Evolutionary conservation across 1,140 invertebrate species (phyloP).

Genomic region (Pantala flavescens): DNA sequence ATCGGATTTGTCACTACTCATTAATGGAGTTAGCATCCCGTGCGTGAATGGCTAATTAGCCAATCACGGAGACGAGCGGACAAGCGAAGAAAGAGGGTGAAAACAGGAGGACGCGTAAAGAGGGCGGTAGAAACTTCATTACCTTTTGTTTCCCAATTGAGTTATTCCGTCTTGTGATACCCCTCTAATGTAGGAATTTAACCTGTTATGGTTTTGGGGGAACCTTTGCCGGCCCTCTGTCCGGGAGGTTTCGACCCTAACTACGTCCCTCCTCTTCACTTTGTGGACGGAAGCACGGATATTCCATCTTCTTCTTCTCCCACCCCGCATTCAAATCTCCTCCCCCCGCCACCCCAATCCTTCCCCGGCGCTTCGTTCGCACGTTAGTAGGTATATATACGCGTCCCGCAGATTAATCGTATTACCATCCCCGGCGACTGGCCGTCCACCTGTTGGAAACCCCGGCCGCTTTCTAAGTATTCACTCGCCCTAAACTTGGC

Average conservation of each 20-base stretch:
- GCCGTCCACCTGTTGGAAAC: neutral
- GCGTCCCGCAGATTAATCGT: neutral
- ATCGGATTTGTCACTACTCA: conserved; percentile 18
- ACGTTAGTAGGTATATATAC: neutral
- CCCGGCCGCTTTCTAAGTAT: too few relatives aligned
- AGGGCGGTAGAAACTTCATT: conserved; percentile 12
- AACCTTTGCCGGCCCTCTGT: neutral
- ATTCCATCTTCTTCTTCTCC: neutral
- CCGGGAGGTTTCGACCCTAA: neutral
- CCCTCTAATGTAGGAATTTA: conserved; percentile 5
- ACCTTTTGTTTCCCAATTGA: conserved; percentile 18
- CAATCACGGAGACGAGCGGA: conserved; percentile 13
- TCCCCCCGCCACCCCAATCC: neutral
- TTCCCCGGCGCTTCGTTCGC: neutral
- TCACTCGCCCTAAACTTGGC: neutral
- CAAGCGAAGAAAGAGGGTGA: neutral
- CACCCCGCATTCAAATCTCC: neutral
- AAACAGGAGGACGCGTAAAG: neutral
- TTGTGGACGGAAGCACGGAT: too few relatives aligned
- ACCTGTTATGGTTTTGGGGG: neutral
- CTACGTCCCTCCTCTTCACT: too few relatives aligned
- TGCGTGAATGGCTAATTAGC: conserved; percentile 16
- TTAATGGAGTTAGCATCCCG: conserved; percentile 18
- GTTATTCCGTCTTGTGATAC: conserved; percentile 17
- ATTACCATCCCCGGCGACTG: neutral